Evolutionary conservation across 2,113 vertebrate genomes (phyloP).

Genomic region (Lampris megalopsis): DNA sequence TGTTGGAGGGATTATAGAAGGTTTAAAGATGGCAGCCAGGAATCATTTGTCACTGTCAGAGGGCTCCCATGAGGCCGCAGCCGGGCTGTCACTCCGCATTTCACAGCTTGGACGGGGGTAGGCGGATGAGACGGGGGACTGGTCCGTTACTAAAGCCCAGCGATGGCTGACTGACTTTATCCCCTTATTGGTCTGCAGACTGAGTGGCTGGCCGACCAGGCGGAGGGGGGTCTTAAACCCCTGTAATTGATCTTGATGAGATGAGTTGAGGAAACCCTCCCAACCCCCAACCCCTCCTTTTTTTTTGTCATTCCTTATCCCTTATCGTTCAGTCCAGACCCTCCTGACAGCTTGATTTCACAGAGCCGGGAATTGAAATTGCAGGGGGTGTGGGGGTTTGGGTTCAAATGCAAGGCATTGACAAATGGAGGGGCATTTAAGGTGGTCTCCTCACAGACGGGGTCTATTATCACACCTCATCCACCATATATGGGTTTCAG

Average conservation of each 20-base stretch:
- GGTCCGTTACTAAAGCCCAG: constrained; percentile 66
- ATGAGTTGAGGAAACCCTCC: constrained; percentile 55
- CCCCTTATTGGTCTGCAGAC: constrained; percentile 48
- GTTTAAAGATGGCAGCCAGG: constrained; percentile 51
- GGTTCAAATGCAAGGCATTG: constrained; percentile 58
- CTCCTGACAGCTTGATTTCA: constrained; percentile 73
- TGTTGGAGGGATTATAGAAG: constrained; percentile 39
- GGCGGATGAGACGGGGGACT: constrained; percentile 38
- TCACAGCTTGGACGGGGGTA: constrained; percentile 50
- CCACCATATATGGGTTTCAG: constrained; percentile 26
- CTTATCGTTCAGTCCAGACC: constrained; percentile 63
- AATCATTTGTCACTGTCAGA: constrained; percentile 65
- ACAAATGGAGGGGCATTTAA: constrained; percentile 61
- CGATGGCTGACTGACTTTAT: constrained; percentile 59
- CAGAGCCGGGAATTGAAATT: constrained; percentile 61
- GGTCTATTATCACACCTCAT: constrained; percentile 35
- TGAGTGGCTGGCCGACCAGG: constrained; percentile 45
- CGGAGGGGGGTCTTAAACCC: constrained; percentile 46
- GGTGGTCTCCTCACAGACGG: constrained; percentile 50
- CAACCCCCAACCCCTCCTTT: constrained; percentile 31
- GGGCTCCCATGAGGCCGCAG: constrained; percentile 37
- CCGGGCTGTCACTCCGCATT: constrained; percentile 59
- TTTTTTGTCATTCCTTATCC: constrained; percentile 42
- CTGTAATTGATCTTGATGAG: constrained; percentile 74
- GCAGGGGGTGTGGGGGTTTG: constrained; percentile 24